These are phyloP conservation scores for Vanessa atalanta DNA, from an alignment of 1,140 invertebrate genomes.

Conservation along the genomic window DNA sequence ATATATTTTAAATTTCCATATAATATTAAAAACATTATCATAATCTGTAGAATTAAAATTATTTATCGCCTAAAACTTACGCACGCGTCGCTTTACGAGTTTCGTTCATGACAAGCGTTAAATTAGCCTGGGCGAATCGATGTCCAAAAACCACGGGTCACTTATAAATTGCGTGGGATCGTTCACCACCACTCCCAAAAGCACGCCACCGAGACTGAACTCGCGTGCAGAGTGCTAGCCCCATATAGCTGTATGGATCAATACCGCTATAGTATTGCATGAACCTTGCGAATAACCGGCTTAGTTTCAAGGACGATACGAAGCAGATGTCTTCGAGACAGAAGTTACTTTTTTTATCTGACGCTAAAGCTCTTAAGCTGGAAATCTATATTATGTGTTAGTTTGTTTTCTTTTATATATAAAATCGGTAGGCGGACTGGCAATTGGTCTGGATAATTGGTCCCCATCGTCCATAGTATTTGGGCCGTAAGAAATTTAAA, in stretches of 20 bases:
- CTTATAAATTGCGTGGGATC: slow-evolving; percentile 12
- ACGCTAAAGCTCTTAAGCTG: neutral
- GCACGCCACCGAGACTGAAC: slow-evolving; percentile 42
- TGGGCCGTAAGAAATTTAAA: no score
- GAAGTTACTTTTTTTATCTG: neutral
- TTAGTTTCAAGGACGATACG: slow-evolving; percentile 39
- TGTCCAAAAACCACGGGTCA: slow-evolving; percentile 16
- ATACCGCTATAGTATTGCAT: slow-evolving; percentile 46
- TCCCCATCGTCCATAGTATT: no score
- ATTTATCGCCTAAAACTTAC: no score
- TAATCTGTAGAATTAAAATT: no score
- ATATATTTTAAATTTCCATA: no score
- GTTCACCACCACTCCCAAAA: slow-evolving; percentile 40
- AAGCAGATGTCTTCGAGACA: slow-evolving; percentile 25
- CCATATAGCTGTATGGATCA: slow-evolving; percentile 50
- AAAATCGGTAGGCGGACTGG: no score
- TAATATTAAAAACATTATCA: neutral
- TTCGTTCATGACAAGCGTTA: neutral
- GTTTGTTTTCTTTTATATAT: no score
- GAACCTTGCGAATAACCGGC: slow-evolving; percentile 41
- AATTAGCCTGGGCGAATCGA: neutral
- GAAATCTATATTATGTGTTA: neutral
- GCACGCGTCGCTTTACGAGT: no score
- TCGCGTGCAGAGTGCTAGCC: slow-evolving; percentile 45
- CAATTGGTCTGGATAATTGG: no score